Conservation (phyloP, 2,797 vertebrate species). For the Acipenser ruthenus region DNA sequence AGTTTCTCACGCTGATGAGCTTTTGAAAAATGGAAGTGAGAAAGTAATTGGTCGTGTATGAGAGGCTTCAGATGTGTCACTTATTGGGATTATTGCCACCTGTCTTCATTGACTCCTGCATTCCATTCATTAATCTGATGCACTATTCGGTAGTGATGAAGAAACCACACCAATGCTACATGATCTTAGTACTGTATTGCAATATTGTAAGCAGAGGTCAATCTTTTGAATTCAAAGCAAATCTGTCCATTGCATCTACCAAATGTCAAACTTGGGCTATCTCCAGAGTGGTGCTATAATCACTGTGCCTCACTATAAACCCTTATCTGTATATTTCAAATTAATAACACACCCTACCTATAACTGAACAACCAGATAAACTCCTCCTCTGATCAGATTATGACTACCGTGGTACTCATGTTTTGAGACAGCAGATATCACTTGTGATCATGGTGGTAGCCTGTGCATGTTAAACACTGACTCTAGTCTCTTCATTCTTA, state of each 20-base stretch:
- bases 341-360: conserved; percentile 38
- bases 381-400: conserved; percentile 71
- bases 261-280: conserved; percentile 34
- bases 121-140: conserved; percentile 62
- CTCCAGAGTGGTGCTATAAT: conserved; percentile 20
- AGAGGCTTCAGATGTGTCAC: conserved; percentile 59
- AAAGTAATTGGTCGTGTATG: conserved; percentile 66
- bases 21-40: conserved; percentile 64
- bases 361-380: conserved; percentile 50
- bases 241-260: conserved; percentile 27
- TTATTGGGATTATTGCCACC: conserved; percentile 69
- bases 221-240: conserved; percentile 36
- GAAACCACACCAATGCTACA: conserved; percentile 17
- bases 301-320: conserved; percentile 39
- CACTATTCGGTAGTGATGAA: conserved; percentile 35
- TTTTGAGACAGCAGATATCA: conserved; percentile 60
- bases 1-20: conserved; percentile 64
- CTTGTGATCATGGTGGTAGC: conserved; percentile 64
- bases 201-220: conserved; percentile 27
- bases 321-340: conserved; percentile 38
- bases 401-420: conserved; percentile 70
- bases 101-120: conserved; percentile 64
- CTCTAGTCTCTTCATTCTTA: conserved; percentile 67
- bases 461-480: conserved; percentile 61
- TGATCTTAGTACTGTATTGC: conserved; percentile 20